phyloP scores from a whole-genome alignment of 2,888 invertebrate genomes.

The Anodontia alba region DNA sequence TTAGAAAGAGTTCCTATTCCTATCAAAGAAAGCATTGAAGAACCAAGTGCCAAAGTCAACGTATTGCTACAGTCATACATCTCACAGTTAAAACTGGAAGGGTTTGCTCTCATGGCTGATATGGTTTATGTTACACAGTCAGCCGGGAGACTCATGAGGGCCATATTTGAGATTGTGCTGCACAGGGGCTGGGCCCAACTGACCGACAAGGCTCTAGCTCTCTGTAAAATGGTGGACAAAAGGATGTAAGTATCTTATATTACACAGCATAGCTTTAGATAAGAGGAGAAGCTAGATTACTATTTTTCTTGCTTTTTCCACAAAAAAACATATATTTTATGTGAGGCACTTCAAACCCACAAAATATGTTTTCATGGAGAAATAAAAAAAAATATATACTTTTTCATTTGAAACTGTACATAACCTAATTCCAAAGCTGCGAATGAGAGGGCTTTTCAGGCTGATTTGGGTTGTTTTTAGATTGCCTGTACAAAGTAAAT shows the following conservation, averaged over 20 bases:
- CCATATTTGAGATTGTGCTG: slow-evolving; percentile 98
- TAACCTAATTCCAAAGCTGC: too few species aligned
- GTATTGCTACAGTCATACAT: slow-evolving; percentile 98
- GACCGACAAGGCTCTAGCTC: slow-evolving; percentile 96
- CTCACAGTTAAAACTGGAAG: slow-evolving; percentile 98
- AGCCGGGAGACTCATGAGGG: slow-evolving; percentile 96
- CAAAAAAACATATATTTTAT: too few species aligned
- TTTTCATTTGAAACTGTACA: too few species aligned
- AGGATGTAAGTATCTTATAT: slow-evolving; percentile 89
- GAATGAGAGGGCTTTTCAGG: too few species aligned
- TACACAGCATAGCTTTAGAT: background rate
- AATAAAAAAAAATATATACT: too few species aligned
- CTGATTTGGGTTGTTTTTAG: too few species aligned
- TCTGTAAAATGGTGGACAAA: slow-evolving; percentile 99
- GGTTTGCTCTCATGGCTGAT: slow-evolving; percentile 99
- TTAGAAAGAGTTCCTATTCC: slow-evolving; percentile 98
- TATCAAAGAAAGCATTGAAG: slow-evolving; percentile 99
- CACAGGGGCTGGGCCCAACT: slow-evolving; percentile 97
- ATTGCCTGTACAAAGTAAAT: too few species aligned
- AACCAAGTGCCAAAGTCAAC: slow-evolving; percentile 98
- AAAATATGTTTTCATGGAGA: too few species aligned
- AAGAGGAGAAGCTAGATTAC: background rate
- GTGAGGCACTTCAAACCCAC: too few species aligned
- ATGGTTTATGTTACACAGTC: slow-evolving; percentile 99
- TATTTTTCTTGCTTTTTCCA: too few species aligned